Conservation (phyloP, 2,113 vertebrate species). For the Menidia beryllina region DNA sequence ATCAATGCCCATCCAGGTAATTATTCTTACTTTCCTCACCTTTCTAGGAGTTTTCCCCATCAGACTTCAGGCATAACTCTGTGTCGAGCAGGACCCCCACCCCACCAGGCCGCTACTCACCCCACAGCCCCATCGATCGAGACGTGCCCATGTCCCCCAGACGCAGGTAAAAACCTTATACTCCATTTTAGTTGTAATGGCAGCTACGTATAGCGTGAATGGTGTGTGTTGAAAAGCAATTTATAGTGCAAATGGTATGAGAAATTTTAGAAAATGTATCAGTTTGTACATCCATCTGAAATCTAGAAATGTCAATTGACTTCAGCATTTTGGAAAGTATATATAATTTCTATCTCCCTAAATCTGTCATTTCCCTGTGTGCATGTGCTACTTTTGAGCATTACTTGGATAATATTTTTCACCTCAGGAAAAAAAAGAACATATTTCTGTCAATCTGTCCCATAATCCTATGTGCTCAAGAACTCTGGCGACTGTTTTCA, state of each 20-base stretch:
- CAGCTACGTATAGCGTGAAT: too few species aligned
- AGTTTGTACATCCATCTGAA: constrained; percentile 31
- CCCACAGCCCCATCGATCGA: constrained; percentile 77
- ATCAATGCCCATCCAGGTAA: background rate
- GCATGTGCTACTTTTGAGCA: constrained; percentile 35
- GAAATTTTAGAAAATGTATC: background rate
- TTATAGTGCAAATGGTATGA: background rate
- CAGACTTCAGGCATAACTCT: constrained; percentile 78
- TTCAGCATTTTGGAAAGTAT: constrained; percentile 41
- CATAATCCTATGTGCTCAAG: constrained; percentile 34
- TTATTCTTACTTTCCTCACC: constrained; percentile 2
- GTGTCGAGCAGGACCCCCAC: constrained; percentile 82
- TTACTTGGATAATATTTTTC: constrained; percentile 18
- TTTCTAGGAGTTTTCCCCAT: constrained; percentile 74
- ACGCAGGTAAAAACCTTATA: constrained; percentile 73
- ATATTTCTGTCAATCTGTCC: constrained; percentile 22
- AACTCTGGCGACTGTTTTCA: constrained; percentile 41
- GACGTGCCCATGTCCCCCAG: constrained; percentile 75
- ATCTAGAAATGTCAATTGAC: background rate
- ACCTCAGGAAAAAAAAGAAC: constrained; percentile 22
- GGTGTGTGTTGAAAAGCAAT: too few species aligned
- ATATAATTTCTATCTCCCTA: too few species aligned
- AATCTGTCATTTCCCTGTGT: constrained; percentile 26
- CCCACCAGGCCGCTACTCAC: constrained; percentile 81
- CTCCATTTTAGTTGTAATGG: background rate